phyloP scores from a whole-genome alignment of 2,113 vertebrate genomes.

The Labeo catla region DNA sequence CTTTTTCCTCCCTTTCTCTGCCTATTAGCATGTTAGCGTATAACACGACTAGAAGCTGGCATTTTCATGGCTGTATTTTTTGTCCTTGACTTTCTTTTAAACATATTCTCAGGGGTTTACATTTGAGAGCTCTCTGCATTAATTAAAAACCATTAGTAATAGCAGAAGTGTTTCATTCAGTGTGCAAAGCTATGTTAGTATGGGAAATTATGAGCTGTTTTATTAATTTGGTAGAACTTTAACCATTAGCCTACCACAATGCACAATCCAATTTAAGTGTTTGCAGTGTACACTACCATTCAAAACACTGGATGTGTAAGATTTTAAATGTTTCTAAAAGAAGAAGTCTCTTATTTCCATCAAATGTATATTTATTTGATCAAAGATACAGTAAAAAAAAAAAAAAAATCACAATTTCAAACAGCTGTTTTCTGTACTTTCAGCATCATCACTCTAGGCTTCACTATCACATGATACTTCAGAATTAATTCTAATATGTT shows the following conservation, averaged over 20 bases:
- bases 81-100: not conserved
- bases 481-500: not conserved
- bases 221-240: not conserved
- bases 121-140: not conserved
- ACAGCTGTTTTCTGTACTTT: too few relatives aligned
- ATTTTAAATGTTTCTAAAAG: not conserved
- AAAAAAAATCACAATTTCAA: not conserved
- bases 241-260: not conserved
- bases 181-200: not conserved
- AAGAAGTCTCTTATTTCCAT: not conserved
- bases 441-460: not conserved
- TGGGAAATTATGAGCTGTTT: not conserved
- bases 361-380: not conserved
- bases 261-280: not conserved
- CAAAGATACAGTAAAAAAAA: not conserved
- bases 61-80: slow-evolving; percentile 10
- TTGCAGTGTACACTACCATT: not conserved
- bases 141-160: slow-evolving; percentile 1
- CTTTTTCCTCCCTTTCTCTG: not conserved
- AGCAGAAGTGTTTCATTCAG: not conserved
- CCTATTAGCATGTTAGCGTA: not conserved
- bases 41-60: not conserved
- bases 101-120: not conserved
- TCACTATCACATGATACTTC: not conserved
- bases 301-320: not conserved